Evolutionary conservation across 2,888 invertebrate genomes (phyloP).

Genomic region (Ptilodon capucinus): DNA sequence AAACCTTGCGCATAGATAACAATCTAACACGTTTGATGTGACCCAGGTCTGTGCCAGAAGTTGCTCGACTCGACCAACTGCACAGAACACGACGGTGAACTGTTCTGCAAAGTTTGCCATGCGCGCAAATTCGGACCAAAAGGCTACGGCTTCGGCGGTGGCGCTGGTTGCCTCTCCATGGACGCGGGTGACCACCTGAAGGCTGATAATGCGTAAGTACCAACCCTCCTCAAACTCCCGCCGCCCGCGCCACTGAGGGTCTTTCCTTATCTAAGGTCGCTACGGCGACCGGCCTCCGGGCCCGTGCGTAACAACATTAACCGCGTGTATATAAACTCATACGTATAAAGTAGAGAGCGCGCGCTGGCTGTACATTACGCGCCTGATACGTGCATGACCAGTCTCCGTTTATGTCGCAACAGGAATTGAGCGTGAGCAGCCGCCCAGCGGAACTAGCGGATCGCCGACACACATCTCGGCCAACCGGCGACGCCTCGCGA

Average conservation of each 20-base stretch:
- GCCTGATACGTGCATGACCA: slow-evolving; percentile 82
- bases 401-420: slow-evolving; percentile 83
- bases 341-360: slow-evolving; percentile 68
- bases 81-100: slow-evolving; percentile 97
- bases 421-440: slow-evolving; percentile 78
- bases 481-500: slow-evolving; percentile 75
- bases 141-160: slow-evolving; percentile 99
- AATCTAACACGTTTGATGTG: slow-evolving; percentile 12
- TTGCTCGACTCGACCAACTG: slow-evolving; percentile 99
- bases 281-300: slow-evolving; percentile 70
- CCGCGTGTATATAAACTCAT: slow-evolving; percentile 81
- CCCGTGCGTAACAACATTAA: slow-evolving; percentile 81
- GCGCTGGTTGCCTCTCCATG: slow-evolving; percentile 98
- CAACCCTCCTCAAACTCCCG: slow-evolving; percentile 63
- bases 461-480: slow-evolving; percentile 75
- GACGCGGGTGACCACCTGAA: slow-evolving; percentile 96
- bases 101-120: slow-evolving; percentile 99
- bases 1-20: no score
- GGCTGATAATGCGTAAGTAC: slow-evolving; percentile 88
- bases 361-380: slow-evolving; percentile 81
- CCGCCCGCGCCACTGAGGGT: slow-evolving; percentile 81
- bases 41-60: slow-evolving; percentile 96
- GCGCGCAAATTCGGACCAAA: slow-evolving; percentile 99
- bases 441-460: slow-evolving; percentile 72
- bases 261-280: slow-evolving; percentile 82